Evolutionary conservation across 2,888 invertebrate genomes (phyloP).

Genomic region (Eristalinus sepulchralis): DNA sequence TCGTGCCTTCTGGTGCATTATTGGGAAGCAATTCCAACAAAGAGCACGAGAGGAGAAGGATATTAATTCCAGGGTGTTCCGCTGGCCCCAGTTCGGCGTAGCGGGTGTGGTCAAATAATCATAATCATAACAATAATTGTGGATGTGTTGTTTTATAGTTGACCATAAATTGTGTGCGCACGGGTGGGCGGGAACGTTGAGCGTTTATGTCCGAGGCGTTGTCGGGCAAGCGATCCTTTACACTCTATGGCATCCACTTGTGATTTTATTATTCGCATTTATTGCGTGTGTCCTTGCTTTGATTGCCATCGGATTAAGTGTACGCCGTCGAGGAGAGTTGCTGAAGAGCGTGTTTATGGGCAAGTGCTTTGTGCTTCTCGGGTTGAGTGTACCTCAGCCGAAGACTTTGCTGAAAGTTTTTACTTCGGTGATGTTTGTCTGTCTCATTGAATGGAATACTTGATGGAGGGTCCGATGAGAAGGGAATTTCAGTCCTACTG

Average conservation of each 20-base stretch:
- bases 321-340: slow-evolving; percentile 6
- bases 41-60: background rate
- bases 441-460: too few species aligned
- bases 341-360: background rate
- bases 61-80: background rate
- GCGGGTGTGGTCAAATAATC: slow-evolving; percentile 43
- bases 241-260: slow-evolving; percentile 9
- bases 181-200: background rate
- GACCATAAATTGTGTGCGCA: slow-evolving; percentile 17
- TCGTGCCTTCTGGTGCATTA: background rate
- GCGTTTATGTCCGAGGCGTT: slow-evolving; percentile 13
- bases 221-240: background rate
- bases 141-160: slow-evolving; percentile 39
- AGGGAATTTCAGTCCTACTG: too few species aligned
- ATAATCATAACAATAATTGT: slow-evolving; percentile 48
- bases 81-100: background rate
- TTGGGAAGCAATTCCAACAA: slow-evolving; percentile 20
- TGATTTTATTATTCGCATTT: slow-evolving; percentile 33
- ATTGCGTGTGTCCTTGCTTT: slow-evolving; percentile 37
- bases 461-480: too few species aligned
- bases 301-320: slow-evolving; percentile 28
- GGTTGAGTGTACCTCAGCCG: background rate
- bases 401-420: background rate
- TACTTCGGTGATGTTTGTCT: too few species aligned
- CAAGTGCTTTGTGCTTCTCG: background rate